phyloP scores from a whole-genome alignment of 2,797 vertebrate species.

The Momotus momota region DNA sequence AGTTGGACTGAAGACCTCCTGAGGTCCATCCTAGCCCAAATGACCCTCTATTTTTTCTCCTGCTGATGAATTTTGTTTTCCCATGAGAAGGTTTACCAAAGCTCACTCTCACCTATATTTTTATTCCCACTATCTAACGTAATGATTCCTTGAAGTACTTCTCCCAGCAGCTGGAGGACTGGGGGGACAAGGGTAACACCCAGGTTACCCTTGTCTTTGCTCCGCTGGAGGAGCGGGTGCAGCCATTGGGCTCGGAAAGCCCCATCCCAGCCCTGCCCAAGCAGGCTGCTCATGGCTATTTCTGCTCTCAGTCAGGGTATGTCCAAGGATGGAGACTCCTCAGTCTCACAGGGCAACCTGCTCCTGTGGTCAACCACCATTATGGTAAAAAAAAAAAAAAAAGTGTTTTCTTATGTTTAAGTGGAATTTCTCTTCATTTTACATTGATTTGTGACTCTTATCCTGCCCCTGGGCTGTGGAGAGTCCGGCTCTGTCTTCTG shows the following conservation, averaged over 20 bases:
- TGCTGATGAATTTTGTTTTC: not conserved
- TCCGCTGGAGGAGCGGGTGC: not conserved
- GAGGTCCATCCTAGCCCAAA: not conserved
- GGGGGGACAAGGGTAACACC: accelerated
- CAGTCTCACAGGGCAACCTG: not conserved
- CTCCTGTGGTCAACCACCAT: not conserved
- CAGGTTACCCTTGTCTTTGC: not conserved
- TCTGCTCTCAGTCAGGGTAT: not conserved
- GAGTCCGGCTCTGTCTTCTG: not conserved
- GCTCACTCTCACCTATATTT: not conserved
- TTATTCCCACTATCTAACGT: not conserved
- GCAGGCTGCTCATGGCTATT: not conserved
- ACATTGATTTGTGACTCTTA: not conserved
- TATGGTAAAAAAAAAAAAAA: not conserved
- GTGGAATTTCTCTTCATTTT: not conserved
- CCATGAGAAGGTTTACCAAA: not conserved
- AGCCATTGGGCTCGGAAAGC: not conserved
- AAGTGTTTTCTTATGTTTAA: not conserved
- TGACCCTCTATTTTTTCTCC: not conserved
- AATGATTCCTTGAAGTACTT: not conserved
- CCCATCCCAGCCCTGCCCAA: not conserved
- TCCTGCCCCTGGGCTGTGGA: not conserved
- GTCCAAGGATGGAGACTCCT: not conserved
- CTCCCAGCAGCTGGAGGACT: not conserved
- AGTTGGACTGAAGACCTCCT: not conserved